These are phyloP conservation scores for Corbicula japonica DNA, from an alignment of 2,888 invertebrate species.

Conservation along the genomic window DNA sequence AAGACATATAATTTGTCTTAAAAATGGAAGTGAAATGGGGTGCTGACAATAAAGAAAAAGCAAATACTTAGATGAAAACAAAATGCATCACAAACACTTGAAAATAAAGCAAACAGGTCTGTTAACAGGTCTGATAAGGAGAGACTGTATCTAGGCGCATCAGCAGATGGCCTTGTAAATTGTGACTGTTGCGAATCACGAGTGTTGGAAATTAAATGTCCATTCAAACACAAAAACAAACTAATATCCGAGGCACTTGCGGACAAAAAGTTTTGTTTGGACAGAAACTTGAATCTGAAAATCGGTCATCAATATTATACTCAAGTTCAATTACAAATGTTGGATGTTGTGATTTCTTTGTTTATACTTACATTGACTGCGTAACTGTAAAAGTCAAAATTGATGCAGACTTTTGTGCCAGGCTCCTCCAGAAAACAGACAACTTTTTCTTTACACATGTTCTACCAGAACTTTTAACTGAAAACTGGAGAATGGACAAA, in stretches of 20 bases:
- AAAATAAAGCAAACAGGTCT: neutral
- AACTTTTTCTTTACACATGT: slow-evolving; percentile 6
- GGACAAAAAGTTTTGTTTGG: too few relatives aligned
- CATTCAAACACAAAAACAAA: neutral
- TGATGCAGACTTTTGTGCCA: slow-evolving; percentile 3
- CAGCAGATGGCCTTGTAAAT: slow-evolving; percentile 5
- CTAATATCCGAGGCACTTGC: neutral
- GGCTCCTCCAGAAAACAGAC: neutral
- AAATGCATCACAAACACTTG: slow-evolving; percentile 3
- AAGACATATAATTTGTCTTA: too few relatives aligned
- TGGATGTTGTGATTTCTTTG: too few relatives aligned
- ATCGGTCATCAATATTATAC: too few relatives aligned
- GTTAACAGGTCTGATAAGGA: neutral
- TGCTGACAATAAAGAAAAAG: slow-evolving; percentile 38
- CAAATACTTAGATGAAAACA: neutral
- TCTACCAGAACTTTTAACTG: slow-evolving; percentile 13
- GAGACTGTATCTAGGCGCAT: neutral
- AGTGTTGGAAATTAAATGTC: slow-evolving; percentile 7
- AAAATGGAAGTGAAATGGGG: slow-evolving; percentile 36
- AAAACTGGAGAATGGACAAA: too few relatives aligned
- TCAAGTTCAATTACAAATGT: too few relatives aligned
- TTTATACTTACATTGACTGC: slow-evolving; percentile 6
- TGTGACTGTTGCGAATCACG: neutral
- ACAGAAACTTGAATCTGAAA: too few relatives aligned
- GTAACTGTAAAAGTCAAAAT: neutral